Evolutionary conservation across 2,888 invertebrate genomes (phyloP).

Genomic region (Phlogophora meticulosa): DNA sequence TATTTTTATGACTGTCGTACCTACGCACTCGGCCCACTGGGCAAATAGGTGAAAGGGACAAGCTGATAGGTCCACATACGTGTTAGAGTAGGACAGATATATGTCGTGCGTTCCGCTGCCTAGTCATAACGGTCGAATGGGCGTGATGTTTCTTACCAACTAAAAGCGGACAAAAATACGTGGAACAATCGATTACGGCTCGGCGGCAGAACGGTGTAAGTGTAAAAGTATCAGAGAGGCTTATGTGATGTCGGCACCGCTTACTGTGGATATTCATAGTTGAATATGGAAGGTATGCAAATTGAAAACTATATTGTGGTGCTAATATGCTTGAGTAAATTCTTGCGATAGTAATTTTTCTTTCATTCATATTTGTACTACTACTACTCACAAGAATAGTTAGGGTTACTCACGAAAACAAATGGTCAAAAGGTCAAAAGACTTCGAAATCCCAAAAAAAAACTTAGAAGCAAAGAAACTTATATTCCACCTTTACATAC

Average conservation of each 20-base stretch:
- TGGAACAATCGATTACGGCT: constrained; percentile 88
- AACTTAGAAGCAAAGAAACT: not conserved
- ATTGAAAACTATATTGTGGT: constrained; percentile 25
- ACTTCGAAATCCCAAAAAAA: not conserved
- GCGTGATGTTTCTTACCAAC: constrained; percentile 91
- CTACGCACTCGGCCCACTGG: constrained; percentile 89
- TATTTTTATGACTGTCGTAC: constrained; percentile 91
- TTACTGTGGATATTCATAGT: constrained; percentile 42
- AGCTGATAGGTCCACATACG: constrained; percentile 82
- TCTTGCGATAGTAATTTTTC: not conserved
- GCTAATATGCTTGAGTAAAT: constrained; percentile 9
- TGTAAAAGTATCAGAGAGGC: constrained; percentile 62
- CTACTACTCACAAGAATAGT: not conserved
- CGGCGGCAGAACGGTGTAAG: constrained; percentile 81
- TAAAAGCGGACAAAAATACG: constrained; percentile 90
- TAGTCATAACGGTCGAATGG: constrained; percentile 91
- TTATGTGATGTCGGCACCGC: constrained; percentile 51
- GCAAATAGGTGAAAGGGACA: constrained; percentile 87
- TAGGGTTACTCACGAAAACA: not conserved
- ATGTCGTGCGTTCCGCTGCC: constrained; percentile 87
- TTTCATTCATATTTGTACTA: not conserved
- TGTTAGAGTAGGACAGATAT: constrained; percentile 86
- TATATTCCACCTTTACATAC: not conserved
- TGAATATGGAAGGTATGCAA: constrained; percentile 59
- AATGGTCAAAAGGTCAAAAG: too few species aligned